phyloP scores from a whole-genome alignment of 2,888 invertebrate genomes.

The Protophormia terraenovae region DNA sequence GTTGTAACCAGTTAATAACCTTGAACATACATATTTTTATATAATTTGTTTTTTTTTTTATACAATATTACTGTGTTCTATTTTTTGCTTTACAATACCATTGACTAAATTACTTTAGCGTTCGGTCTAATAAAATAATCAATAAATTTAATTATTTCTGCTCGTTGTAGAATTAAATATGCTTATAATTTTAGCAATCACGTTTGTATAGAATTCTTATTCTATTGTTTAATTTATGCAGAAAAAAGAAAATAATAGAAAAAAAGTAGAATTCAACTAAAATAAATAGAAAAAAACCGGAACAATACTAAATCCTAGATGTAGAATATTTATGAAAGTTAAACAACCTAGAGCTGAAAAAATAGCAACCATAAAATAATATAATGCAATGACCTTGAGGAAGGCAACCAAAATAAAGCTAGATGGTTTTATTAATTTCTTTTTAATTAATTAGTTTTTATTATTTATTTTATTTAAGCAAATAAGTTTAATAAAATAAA shows the following conservation, averaged over 20 bases:
- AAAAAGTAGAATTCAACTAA: neutral
- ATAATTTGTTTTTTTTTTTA: neutral
- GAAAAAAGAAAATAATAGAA: neutral
- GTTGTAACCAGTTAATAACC: conserved; percentile 26
- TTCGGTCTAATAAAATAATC: conserved; percentile 41
- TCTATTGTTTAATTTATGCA: neutral
- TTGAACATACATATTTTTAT: too few relatives aligned
- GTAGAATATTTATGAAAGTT: conserved; percentile 8
- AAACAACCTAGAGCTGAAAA: neutral
- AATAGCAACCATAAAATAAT: neutral
- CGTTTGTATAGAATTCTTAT: neutral
- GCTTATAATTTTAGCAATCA: conserved; percentile 14
- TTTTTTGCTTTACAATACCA: conserved; percentile 33
- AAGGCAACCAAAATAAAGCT: conserved; percentile 6
- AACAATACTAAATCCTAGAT: neutral
- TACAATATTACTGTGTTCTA: neutral
- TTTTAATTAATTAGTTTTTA: neutral
- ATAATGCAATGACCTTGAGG: conserved; percentile 18
- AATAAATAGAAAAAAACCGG: neutral
- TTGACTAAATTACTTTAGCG: conserved; percentile 47
- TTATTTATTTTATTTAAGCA: neutral
- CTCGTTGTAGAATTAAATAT: neutral
- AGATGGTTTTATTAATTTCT: neutral
- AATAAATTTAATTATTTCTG: conserved; percentile 3
- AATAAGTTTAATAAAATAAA: too few relatives aligned